These are phyloP conservation scores for Meiosimyza decipiens DNA, from an alignment of 2,888 invertebrate species.

Conservation along the genomic window DNA sequence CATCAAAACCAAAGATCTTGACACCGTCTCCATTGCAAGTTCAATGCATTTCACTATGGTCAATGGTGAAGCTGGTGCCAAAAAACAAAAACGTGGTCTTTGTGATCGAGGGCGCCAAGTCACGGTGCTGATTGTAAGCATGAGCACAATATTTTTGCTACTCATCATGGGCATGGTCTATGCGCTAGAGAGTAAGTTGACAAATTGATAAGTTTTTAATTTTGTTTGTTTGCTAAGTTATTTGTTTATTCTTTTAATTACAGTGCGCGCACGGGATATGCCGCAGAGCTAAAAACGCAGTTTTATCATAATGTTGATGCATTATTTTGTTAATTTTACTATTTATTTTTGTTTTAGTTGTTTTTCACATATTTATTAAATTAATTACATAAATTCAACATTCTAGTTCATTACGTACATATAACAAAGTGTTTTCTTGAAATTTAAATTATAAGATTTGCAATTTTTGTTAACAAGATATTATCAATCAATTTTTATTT, in stretches of 20 bases:
- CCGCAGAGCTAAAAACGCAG: conserved; percentile 59
- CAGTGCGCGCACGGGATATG: conserved; percentile 70
- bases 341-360: conserved; percentile 19
- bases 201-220: neutral
- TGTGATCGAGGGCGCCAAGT: conserved; percentile 82
- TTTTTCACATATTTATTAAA: neutral
- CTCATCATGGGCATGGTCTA: conserved; percentile 84
- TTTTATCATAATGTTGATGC: neutral
- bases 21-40: conserved; percentile 82
- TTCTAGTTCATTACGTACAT: no score
- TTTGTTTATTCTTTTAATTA: conserved; percentile 53
- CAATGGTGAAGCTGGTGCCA: conserved; percentile 76
- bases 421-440: no score
- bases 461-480: neutral
- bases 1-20: conserved; percentile 70
- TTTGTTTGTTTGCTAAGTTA: neutral
- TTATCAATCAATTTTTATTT: neutral
- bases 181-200: conserved; percentile 84
- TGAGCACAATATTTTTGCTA: conserved; percentile 83
- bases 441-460: no score
- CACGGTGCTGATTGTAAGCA: conserved; percentile 83
- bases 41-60: conserved; percentile 90
- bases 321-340: neutral
- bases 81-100: conserved; percentile 76
- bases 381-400: no score